Base-by-base conservation (phyloP, 1,140 invertebrate species). In the Lucilia cuprina region DNA sequence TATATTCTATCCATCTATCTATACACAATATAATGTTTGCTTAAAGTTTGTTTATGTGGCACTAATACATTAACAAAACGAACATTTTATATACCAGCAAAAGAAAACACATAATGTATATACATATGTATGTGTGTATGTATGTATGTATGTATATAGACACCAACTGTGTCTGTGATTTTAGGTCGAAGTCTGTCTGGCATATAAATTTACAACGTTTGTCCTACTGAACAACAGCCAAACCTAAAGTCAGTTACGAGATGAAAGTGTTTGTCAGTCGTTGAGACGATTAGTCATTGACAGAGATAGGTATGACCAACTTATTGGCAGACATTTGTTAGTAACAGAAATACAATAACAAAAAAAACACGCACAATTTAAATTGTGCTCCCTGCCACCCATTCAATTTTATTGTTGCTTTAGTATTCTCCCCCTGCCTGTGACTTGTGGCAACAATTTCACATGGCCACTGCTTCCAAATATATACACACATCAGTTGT, bases 121-220 rank as follows among this genome's bases (percentile, higher is more conserved):
- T n/a, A 30, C 3, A 3, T 30, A 30, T 30, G 25, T 30, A 3
- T 30, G 25, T 30, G 5, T 70, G 65, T 70, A 30, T 30, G 25
- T 30, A 30, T 30, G 25, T 30, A 3, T 30, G 25, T 30, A 7
- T 70, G 65, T 70, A 25, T n/a, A 60, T 60, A 60, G 14, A 70
- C 21, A 70, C 65, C n/a, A 70, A 70, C n/a, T 80, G 77, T 80
- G 77, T 80, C 77, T 80, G 77, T 80, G 77, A 80, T 80, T 80
- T 80, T 80, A 80, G 77, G 77, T 80, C 77, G 77, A 80, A 80
- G 77, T 80, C 77, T 80, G 77, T 80, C 77, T 80, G 77, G 41
- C 77, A 80, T 17, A 80, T 17, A 80, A 19, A 80, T 17, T 49
- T 21, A 49, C 65, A 70, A 21, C 65, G 65, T 12, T n/a, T 70